Evolutionary conservation across 2,888 invertebrate genomes (phyloP).

Genomic region (Linnaemya vulpina): DNA sequence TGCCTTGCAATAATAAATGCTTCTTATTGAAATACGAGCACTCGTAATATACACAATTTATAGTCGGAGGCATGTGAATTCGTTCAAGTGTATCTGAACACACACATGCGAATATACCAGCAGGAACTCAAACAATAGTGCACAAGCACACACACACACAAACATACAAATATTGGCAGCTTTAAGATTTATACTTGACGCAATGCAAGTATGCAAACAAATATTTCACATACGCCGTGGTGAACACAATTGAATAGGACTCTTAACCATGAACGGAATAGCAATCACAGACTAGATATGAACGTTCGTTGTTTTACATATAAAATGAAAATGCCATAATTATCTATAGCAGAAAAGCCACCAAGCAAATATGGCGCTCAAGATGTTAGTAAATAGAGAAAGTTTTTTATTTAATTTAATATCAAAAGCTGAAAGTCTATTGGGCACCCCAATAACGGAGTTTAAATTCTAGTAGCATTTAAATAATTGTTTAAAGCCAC

Average conservation of each 20-base stretch:
- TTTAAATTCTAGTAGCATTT: too few species aligned
- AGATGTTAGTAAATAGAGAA: slow-evolving; percentile 12
- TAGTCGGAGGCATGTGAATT: not conserved
- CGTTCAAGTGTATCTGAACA: not conserved
- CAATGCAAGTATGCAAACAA: slow-evolving; percentile 18
- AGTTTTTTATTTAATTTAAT: slow-evolving; percentile 4
- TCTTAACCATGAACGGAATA: not conserved
- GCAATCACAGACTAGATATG: not conserved
- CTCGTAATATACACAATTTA: slow-evolving; percentile 54
- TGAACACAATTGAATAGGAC: slow-evolving; percentile 28
- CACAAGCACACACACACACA: slow-evolving; percentile 15
- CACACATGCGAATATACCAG: not conserved
- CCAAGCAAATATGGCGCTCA: not conserved
- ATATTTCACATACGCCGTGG: slow-evolving; percentile 42
- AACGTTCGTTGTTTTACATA: not conserved
- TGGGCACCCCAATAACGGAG: too few species aligned
- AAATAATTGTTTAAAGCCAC: too few species aligned
- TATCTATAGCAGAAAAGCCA: not conserved
- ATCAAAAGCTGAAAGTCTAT: not conserved
- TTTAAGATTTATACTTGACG: slow-evolving; percentile 36
- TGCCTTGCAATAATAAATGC: slow-evolving; percentile 62
- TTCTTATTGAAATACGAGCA: slow-evolving; percentile 57
- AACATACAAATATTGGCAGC: not conserved
- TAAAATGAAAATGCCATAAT: not conserved
- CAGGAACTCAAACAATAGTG: not conserved